phyloP scores from a whole-genome alignment of 1,140 invertebrate genomes.

The Camponotus pennsylvanicus region DNA sequence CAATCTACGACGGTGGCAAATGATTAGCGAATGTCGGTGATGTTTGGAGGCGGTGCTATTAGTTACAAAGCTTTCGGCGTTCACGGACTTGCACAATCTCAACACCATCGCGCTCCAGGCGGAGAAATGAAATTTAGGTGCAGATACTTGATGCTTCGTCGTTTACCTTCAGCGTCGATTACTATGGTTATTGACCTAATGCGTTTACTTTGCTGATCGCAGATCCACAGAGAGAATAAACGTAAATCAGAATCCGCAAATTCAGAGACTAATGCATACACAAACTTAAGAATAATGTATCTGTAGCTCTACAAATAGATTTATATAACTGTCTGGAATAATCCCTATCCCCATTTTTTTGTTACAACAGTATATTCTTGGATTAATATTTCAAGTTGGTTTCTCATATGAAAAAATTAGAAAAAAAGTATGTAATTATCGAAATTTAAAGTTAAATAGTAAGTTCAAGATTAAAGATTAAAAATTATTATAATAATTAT shows the following conservation, averaged over 20 bases:
- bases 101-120: neutral
- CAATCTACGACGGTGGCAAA: slow-evolving; percentile 70
- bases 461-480: neutral
- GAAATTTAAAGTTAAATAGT: neutral
- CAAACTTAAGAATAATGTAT: neutral
- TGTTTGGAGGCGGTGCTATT: slow-evolving; percentile 73
- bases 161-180: slow-evolving; percentile 39
- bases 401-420: neutral
- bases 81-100: slow-evolving; percentile 41
- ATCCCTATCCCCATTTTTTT: neutral
- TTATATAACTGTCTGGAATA: neutral
- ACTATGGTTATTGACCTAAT: slow-evolving; percentile 39
- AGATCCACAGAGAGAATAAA: neutral
- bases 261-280: neutral
- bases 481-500: neutral
- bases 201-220: neutral
- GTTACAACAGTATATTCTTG: neutral
- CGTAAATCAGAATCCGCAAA: neutral
- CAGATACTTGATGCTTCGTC: slow-evolving; percentile 25
- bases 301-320: neutral
- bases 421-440: neutral
- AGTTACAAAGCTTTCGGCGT: slow-evolving; percentile 64
- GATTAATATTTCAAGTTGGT: neutral
- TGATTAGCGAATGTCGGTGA: slow-evolving; percentile 72
- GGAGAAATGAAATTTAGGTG: slow-evolving; percentile 6